Evolutionary conservation across 2,888 invertebrate species (phyloP).

Genomic region (Melipona beecheii): DNA sequence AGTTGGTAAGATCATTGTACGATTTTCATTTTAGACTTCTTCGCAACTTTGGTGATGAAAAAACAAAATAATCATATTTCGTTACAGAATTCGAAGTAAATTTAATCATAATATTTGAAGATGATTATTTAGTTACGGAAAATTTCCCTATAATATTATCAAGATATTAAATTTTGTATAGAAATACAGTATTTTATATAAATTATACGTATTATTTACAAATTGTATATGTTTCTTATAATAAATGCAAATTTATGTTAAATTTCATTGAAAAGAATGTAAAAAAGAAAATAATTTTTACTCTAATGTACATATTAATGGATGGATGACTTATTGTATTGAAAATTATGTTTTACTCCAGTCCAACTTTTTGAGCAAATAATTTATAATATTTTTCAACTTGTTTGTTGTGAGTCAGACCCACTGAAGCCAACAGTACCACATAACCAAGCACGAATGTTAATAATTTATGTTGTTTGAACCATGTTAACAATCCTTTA

Average conservation of each 20-base stretch:
- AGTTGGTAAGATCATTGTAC: conserved; percentile 89
- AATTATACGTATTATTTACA: conserved; percentile 53
- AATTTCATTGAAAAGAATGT: conserved; percentile 31
- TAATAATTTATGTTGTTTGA: conserved; percentile 87
- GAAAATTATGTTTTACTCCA: conserved; percentile 68
- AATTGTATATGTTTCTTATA: conserved; percentile 42
- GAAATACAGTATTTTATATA: conserved; percentile 47
- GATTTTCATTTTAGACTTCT: conserved; percentile 32
- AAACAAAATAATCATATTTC: conserved; percentile 48
- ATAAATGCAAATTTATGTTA: conserved; percentile 44
- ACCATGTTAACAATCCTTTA: conserved; percentile 84
- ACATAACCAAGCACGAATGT: conserved; percentile 88
- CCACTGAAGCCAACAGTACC: conserved; percentile 87
- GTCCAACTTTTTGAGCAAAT: conserved; percentile 82
- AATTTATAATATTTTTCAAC: conserved; percentile 87
- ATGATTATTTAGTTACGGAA: conserved; percentile 96
- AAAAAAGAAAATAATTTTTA: conserved; percentile 37
- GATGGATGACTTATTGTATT: conserved; percentile 21
- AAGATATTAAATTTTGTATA: conserved; percentile 82
- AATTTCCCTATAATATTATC: conserved; percentile 93
- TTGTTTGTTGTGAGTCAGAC: conserved; percentile 87
- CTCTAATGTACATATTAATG: conserved; percentile 30
- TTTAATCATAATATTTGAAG: conserved; percentile 95
- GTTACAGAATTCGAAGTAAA: conserved; percentile 97
- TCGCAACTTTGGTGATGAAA: conserved; percentile 7